These are phyloP conservation scores for Halcyon malimbica DNA, from an alignment of 2,113 vertebrate species.

Conservation along the genomic window DNA sequence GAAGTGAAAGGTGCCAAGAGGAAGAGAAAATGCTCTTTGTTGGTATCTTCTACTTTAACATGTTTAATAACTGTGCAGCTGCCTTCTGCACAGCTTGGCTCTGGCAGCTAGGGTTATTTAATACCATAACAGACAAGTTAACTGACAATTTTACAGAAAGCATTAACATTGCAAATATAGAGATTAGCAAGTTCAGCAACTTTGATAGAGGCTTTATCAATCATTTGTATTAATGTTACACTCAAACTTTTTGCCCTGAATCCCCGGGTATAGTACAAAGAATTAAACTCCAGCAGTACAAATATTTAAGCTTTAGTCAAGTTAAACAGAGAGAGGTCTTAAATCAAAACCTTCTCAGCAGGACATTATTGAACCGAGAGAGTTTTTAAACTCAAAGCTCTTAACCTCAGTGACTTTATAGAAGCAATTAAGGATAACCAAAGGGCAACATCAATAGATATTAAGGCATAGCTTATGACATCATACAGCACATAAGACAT, in stretches of 20 bases:
- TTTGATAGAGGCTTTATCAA: constrained; percentile 8
- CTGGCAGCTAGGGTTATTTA: constrained; percentile 4
- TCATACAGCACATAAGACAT: neutral
- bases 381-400: neutral
- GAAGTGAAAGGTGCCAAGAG: neutral
- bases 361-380: neutral
- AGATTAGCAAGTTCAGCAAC: constrained; percentile 11
- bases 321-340: constrained; percentile 8
- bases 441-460: neutral
- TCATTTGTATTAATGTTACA: constrained; percentile 2
- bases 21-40: neutral
- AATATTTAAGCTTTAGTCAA: constrained; percentile 12
- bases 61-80: neutral
- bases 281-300: constrained; percentile 34
- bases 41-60: neutral
- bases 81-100: constrained; percentile 9
- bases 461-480: neutral
- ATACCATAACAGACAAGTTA: neutral
- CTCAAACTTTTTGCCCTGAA: neutral
- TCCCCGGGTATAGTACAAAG: neutral
- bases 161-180: constrained; percentile 28
- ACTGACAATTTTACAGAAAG: constrained; percentile 25
- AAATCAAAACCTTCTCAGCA: constrained; percentile 29
- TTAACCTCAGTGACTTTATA: neutral
- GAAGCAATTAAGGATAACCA: neutral